Percentiles rank a stretch among this genome's conserved stretches.
Evolutionary conservation across 2,888 invertebrate genomes (phyloP).

Genomic region (Parascotia fuliginaria): DNA sequence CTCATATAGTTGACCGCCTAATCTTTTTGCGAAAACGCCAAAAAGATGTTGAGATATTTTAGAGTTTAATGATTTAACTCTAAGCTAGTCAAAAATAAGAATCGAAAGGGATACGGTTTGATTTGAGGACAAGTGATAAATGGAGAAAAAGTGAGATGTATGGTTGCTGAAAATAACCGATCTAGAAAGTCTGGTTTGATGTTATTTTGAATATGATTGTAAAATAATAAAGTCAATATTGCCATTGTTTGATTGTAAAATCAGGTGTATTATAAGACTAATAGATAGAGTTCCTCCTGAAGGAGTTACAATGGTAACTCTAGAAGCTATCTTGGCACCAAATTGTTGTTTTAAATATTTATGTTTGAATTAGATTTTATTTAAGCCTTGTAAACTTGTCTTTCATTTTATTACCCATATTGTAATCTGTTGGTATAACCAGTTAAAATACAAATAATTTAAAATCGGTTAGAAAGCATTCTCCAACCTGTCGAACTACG

Average conservation of each 20-base stretch:
- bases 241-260: constrained; percentile 36
- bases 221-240: constrained; percentile 15
- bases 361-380: constrained; percentile 61
- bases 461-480: too few species aligned
- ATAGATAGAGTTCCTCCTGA: constrained; percentile 70
- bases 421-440: too few species aligned
- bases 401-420: constrained; percentile 22
- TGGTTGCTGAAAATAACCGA: background rate
- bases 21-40: background rate
- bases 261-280: constrained; percentile 46
- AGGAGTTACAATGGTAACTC: constrained; percentile 59
- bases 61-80: background rate
- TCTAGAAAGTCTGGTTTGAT: background rate
- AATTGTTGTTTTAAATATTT: constrained; percentile 74
- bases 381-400: constrained; percentile 21
- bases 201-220: background rate
- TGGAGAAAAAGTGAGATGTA: background rate
- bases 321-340: constrained; percentile 83
- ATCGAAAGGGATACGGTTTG: background rate
- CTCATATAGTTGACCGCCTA: background rate
- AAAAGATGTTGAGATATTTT: background rate
- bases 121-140: background rate
- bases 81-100: constrained; percentile 2
- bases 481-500: too few species aligned
- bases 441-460: too few species aligned